Base-by-base conservation (phyloP, 2,797 vertebrate species). In the Molossus alvarezi region DNA sequence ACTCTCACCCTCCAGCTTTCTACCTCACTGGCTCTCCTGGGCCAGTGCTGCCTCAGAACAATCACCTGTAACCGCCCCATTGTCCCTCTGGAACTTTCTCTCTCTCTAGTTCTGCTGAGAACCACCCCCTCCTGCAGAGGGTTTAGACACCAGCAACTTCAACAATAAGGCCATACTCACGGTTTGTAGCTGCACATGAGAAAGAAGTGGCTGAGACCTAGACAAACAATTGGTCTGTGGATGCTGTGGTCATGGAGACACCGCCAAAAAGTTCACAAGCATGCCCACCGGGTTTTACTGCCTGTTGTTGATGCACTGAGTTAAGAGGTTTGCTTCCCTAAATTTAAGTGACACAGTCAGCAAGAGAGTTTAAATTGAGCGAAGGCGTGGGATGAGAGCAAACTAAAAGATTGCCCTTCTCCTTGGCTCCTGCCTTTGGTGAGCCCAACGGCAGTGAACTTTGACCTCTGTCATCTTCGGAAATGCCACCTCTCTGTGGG, bases 401-500 rank as follows among this genome's bases (percentile, higher is more conserved):
- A 76, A 58, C 79, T 55, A 81, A 72, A 89, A 88, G 73, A 12
- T 9, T 3, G 21, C 12, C 53, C 41, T 86, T 97, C 55, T 27
- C 67, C 77, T 33, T 1, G 55, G 29, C 67, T 29, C 86, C 81
- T 94, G 88, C 93, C 90, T 93, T 29, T 69, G 62, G 79, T 94
- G 82, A 96, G 48, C 45, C 75, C n/a, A 13, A 33, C 45, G 51
- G 13, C 45, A 82, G 64, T 64, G 57, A 62, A 72, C 2, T n/a
- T 79, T 76, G 91, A 57, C 62, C 69, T 62, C 15, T 29, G 79
- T 92, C 85, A 48, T 94, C 80, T 95, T 88, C 82, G 71, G 83
- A 84, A 87, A 57, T 82, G 72, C 82, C 27, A 9, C 58, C 58
- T 96, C 62, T 65, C 17, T 1, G 37, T 51, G 84, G 80, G 33